Evolutionary conservation across 2,888 invertebrate genomes (phyloP), one percentile per base, ranked within the genome.

Genomic region (Nephrotoma flavescens): DNA sequence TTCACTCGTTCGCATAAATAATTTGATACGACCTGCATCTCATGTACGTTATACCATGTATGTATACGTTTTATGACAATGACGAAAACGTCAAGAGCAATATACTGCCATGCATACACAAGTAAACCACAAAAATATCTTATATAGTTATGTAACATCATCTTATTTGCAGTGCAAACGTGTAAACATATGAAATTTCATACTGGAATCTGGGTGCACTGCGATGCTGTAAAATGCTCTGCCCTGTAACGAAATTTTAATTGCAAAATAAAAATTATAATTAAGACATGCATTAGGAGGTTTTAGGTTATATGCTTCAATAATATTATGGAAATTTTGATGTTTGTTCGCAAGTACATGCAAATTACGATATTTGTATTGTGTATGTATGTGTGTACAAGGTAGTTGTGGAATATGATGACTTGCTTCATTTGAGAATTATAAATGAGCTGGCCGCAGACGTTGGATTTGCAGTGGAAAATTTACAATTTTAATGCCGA

Each of bases 21-120:
- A 84, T 84, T 84, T 84, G 84, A 84, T 84, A 84, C 84, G 84
- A 84, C 84, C 84, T 84, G 84, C 84, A 42, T 84, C 84, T 42
- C 42, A n/a, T 84, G 42, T 84, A 42, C 42, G 12, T 84, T 84
- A n/a, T 19, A 1, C 1, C 1, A 19, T 19, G 1, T 19, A 19
- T 15, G 6, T 15, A 9, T 57, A 12, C 6, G 57, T 12, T n/a
- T 11, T n/a, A 19, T 47, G 11, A 44, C 44, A 44, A 44, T 9
- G 19, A 71, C 11, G 71, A 71, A 31, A 9, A 31, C 71, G 71
- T 71, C 71, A 71, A 71, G 31, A 71, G 71, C 71, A 71, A 71
- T 57, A 57, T 57, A 9, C 12, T 31, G 71, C 71, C 31, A 71
- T 57, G 15, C 19, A 9, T 41, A 41, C 83, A 83, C 42, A 83